Base-by-base conservation (phyloP, 2,797 vertebrate genomes). In the Balearica regulorum region DNA sequence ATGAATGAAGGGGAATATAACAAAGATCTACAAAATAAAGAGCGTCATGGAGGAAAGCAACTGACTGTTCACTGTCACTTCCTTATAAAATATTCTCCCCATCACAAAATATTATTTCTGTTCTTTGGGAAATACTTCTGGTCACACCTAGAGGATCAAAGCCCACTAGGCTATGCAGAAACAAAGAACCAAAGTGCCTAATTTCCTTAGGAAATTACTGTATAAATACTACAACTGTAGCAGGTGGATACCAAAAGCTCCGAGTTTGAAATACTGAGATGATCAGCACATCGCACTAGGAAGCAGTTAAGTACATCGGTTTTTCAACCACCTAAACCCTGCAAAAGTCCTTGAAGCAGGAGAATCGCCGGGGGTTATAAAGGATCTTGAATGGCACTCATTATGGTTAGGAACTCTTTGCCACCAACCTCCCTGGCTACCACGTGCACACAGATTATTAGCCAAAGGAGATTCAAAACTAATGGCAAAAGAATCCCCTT, bases 31-130 rank as follows among this genome's bases (percentile, higher is more conserved):
- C 16, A 81, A 61, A 91, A 41, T 43, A 24, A 80, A 48, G 35
- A 48, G 11, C 0, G 1, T 43, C 13, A 25, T 0, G 10, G 62
- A 65, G 28, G 66, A 70, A 20, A 51, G 19, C 0, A 0, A 92
- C 44, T 54, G 44, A 60, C 28, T 57, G n/a, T 35, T 72, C 28
- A 14, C 58, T 37, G 48, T 37, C 58, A 43, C 15, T 29, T 64
- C 61, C 54, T 78, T 46, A 29, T 4, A 58, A 29, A 62, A 44
- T 35, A 64, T 16, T 75, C 31, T 58, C 51, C 19, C 44, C 0
- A 0, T 26, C 61, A 48, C 15, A 12, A 73, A 70, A 20, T 16
- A 13, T 9, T 33, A 60, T 31, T 57, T 71, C 69, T 55, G 35
- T 33, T 73, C 60, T 88, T 31, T 60, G 57, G 28, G 44, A 84